Percentiles rank a stretch among this genome's conserved stretches.
Evolutionary conservation across 2,888 invertebrate species (phyloP).

Genomic region (Athetis lepigone): DNA sequence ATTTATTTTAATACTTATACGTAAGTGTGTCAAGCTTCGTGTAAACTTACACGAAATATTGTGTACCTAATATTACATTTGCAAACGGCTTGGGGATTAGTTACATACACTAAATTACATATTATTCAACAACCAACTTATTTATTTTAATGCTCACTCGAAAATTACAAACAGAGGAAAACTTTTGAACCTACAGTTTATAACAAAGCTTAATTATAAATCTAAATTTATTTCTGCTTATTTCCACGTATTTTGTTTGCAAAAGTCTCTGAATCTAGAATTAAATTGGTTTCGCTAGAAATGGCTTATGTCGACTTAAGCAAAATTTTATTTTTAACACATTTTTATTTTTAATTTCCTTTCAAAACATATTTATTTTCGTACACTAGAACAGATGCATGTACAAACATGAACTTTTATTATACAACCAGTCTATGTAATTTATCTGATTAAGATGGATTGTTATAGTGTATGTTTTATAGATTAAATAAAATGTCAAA

Average conservation of each 20-base stretch:
- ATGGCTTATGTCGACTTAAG: no score
- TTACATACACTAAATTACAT: conserved; percentile 8
- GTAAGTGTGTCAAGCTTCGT: background rate
- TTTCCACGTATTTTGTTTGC: no score
- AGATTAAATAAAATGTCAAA: no score
- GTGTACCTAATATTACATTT: conserved; percentile 27
- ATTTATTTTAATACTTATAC: conserved; percentile 12
- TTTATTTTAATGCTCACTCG: background rate
- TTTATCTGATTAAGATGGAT: no score
- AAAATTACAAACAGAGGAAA: background rate
- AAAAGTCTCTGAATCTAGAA: background rate
- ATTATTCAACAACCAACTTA: background rate
- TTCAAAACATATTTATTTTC: no score
- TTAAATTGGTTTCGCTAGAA: no score
- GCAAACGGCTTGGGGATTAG: conserved; percentile 13
- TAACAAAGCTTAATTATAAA: background rate
- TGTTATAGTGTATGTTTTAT: no score
- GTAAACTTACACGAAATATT: conserved; percentile 18
- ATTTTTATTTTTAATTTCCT: no score
- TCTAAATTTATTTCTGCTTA: conserved; percentile 15
- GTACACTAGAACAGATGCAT: no score
- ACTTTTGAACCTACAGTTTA: background rate
- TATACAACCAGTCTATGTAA: no score
- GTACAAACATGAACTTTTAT: no score
- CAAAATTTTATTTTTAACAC: no score